Evolutionary conservation across 2,113 vertebrate genomes (phyloP), one percentile per base, ranked within the genome.

Genomic region (Prietella phreatophila): DNA sequence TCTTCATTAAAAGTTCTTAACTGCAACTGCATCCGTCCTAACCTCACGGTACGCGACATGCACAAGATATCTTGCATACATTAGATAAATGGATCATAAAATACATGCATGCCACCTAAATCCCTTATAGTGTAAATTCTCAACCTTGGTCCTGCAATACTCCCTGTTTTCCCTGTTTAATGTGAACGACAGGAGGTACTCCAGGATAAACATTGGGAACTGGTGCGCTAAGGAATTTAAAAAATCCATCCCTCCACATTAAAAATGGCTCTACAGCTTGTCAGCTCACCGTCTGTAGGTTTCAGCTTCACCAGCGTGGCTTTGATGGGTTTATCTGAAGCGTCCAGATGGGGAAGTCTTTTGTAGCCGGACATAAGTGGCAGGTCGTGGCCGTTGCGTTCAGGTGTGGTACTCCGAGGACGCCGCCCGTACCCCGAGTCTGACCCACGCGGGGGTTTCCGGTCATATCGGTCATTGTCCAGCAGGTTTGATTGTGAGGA

Each of bases 311-410:
- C 90, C 79, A 99, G 92, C 3, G 97, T 96, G 0, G 97, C 95
- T 0, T 89, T 96, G 88, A 98, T 89, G 0, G 98, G 98, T 90
- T 94, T 96, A 20, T 93, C 93, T 0, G 60, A 87, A 2, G 93
- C 89, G 0, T 96, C 93, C 83, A 91, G 96, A 7, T 1, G 30
- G 0, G 97, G 97, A 27, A 99, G 93, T 88, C 95, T 93, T 93
- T 99, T 99, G 91, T 96, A 99, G 8, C 96, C 97, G 0, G 97
- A 98, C 91, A 97, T 94, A 67, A 99, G 89, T 0, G 94, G 93
- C 81, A 97, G 91, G 15, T 94, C 60, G 60, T 93, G 89, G 0
- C 94, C 94, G 27, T 96, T 96, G 30, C 90, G 93, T 4, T 95
- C 90, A 0, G 94, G 94, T 0, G 94, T 92, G 50, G 85, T 14